Evolutionary conservation across 2,888 invertebrate genomes (phyloP).

Genomic region (Iselma pallidipennis): DNA sequence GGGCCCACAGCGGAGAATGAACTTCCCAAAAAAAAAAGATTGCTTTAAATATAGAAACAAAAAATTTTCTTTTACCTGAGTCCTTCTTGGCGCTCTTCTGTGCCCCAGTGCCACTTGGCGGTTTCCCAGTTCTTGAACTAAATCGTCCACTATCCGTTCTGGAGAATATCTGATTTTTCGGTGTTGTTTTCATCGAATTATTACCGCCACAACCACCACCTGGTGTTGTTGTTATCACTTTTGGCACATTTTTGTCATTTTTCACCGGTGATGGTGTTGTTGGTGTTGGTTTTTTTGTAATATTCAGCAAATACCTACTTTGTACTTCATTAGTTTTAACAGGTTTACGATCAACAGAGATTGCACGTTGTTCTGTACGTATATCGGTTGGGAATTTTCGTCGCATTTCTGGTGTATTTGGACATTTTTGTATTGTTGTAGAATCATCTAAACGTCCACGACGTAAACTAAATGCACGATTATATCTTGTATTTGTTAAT

Average conservation of each 20-base stretch:
- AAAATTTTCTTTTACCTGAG: conserved; percentile 6
- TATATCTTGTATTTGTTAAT: conserved; percentile 65
- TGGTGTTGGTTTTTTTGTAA: conserved; percentile 41
- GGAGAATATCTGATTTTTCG: conserved; percentile 55
- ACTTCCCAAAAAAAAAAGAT: too few species aligned
- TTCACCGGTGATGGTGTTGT: conserved; percentile 28
- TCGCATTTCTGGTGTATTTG: conserved; percentile 66
- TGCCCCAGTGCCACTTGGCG: conserved; percentile 45
- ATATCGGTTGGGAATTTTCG: conserved; percentile 58
- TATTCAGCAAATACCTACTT: conserved; percentile 52
- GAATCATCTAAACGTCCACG: conserved; percentile 63
- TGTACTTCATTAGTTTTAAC: conserved; percentile 51
- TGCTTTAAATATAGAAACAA: neutral
- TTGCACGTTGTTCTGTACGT: conserved; percentile 48
- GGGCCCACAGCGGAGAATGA: too few species aligned
- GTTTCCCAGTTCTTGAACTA: conserved; percentile 63
- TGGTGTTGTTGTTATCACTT: conserved; percentile 50
- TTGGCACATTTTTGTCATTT: conserved; percentile 47
- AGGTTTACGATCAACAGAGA: conserved; percentile 54
- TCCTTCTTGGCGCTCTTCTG: conserved; percentile 45
- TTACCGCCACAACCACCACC: neutral
- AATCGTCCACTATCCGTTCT: conserved; percentile 67
- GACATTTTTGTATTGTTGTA: conserved; percentile 59
- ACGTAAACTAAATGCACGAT: conserved; percentile 73
- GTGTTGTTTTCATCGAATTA: conserved; percentile 43